These are phyloP conservation scores for Zosterops borbonicus DNA, from an alignment of 2,113 vertebrate genomes.

Conservation along the genomic window DNA sequence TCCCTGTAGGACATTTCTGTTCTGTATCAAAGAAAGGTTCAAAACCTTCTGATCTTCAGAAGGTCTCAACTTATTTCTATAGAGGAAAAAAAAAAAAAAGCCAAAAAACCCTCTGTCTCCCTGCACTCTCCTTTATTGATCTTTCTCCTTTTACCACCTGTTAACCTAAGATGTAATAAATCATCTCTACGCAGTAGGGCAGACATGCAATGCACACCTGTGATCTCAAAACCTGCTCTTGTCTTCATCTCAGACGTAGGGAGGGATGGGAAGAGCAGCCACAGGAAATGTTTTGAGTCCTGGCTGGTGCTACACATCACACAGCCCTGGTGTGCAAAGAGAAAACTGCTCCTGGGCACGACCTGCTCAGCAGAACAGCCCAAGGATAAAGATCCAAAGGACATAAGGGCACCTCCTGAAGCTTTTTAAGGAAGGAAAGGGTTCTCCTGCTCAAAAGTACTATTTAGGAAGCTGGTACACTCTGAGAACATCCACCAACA, in stretches of 20 bases:
- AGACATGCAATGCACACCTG: background rate
- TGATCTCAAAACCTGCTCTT: background rate
- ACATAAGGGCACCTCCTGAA: background rate
- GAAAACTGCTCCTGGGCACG: background rate
- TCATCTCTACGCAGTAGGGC: background rate
- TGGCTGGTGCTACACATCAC: background rate
- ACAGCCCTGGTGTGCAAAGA: background rate
- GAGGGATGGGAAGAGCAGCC: background rate
- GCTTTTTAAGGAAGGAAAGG: background rate
- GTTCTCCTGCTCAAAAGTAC: background rate
- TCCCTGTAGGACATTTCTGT: background rate
- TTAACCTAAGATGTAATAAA: background rate
- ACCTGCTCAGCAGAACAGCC: fast-evolving
- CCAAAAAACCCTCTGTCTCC: background rate
- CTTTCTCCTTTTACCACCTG: background rate
- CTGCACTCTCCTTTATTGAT: background rate
- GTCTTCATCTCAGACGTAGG: background rate
- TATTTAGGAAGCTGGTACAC: background rate
- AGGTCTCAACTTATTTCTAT: background rate
- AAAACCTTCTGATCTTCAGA: background rate
- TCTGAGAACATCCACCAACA: background rate
- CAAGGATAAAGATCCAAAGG: background rate
- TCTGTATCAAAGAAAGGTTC: background rate
- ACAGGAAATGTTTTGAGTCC: background rate
- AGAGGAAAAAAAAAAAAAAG: background rate